Evolutionary conservation across 1,140 invertebrate genomes (phyloP), one percentile per base, ranked within the genome.

Genomic region (Neuroterus valhalla): DNA sequence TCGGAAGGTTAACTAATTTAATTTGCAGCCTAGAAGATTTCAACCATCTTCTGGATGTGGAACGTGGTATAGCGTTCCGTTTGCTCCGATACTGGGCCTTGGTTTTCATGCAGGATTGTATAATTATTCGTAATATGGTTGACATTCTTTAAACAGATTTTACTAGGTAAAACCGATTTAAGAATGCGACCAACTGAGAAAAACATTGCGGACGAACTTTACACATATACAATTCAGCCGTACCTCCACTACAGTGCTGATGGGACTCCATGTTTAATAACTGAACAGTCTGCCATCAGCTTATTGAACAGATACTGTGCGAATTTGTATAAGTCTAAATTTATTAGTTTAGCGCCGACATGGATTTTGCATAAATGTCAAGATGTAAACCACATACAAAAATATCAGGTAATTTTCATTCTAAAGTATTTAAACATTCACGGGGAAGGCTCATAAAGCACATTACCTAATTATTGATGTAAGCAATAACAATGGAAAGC

Each of bases 221-320:
- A 89, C 71, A 70, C 84, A 3, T 77, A 87, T 17, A 81, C 88
- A 11, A 86, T 93, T 19, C 76, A 88, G 38, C 91, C 93, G 0
- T 94, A 92, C 85, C 81, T 86, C 78, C 86, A 90, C 0, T 55
- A 80, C 42, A 66, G 87, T 77, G 88, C 90, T 80, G 78, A 79
- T 80, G 85, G 85, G 26, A 79, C 84, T 75, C 74, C 87, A 81
- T 90, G 86, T 71, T 83, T 84, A 23, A 79, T 97, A 5, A 94
- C 93, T 12, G 90, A 94, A 73, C 82, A 90, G 2, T 92, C 91
- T 38, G 93, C 96, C 0, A 94, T 97, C 80, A 86, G 86, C 10
- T 82, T 98, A 1, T 84, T 98, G 3, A 94, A 96, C 89, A 92
- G 93, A 80, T 98, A 94, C 87, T 99, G 97, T 91, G 87, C 90